Conservation (phyloP, 2,888 invertebrate species). For the Agriopis marginaria region DNA sequence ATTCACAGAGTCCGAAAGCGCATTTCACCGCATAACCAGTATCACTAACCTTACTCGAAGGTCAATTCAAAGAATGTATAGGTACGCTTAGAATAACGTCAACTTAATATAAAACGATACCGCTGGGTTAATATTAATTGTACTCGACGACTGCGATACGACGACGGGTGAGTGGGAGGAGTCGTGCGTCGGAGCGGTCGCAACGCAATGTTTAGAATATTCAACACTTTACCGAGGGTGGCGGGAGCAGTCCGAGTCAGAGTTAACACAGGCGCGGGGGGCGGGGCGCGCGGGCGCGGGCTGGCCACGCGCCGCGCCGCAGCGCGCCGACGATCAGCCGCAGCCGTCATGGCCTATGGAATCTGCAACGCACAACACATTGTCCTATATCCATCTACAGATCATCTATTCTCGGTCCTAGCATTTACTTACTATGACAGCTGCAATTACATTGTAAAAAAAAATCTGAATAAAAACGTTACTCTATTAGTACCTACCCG, state of each 20-base stretch:
- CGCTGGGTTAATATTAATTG: constrained; percentile 73
- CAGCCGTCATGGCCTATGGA: constrained; percentile 86
- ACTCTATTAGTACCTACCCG: no score
- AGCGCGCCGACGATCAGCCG: constrained; percentile 60
- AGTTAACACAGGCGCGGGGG: constrained; percentile 64
- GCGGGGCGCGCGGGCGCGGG: constrained; percentile 39
- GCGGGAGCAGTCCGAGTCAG: constrained; percentile 70
- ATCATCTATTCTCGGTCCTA: no score
- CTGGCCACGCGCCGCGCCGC: constrained; percentile 35
- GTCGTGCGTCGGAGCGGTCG: not conserved
- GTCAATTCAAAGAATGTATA: constrained; percentile 86
- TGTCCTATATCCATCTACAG: no score
- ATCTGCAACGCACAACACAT: constrained; percentile 60
- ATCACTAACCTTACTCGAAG: constrained; percentile 86
- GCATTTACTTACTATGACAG: no score
- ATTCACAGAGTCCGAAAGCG: constrained; percentile 70
- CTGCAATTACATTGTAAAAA: no score
- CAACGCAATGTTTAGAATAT: constrained; percentile 67
- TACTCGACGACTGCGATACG: constrained; percentile 77
- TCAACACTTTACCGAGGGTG: constrained; percentile 79
- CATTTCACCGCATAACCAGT: constrained; percentile 76
- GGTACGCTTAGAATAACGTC: constrained; percentile 81
- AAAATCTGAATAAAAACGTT: no score
- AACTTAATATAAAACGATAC: constrained; percentile 78
- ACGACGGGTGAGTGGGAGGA: constrained; percentile 46